Percentiles rank a stretch among this genome's conserved stretches.
phyloP scores from a whole-genome alignment of 2,113 vertebrate genomes.

The Bombycilla garrulus region DNA sequence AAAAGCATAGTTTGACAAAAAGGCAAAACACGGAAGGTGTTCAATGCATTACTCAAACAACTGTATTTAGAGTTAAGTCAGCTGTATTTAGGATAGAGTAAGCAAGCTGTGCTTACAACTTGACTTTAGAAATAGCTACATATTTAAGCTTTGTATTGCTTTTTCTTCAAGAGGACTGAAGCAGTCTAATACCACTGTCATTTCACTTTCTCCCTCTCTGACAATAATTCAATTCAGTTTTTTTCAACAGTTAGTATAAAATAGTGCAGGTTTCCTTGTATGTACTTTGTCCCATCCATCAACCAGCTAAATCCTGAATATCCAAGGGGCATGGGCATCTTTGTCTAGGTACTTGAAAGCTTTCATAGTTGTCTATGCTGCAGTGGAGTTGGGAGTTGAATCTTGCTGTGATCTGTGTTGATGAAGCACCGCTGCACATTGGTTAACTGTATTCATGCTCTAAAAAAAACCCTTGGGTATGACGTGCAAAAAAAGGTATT shows the following conservation, averaged over 20 bases:
- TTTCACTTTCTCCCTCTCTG: not conserved
- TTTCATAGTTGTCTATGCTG: not conserved
- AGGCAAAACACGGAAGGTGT: not conserved
- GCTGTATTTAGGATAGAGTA: not conserved
- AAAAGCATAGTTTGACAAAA: not conserved
- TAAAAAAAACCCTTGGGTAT: not conserved
- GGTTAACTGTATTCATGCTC: not conserved
- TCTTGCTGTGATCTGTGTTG: not conserved
- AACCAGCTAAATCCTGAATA: not conserved
- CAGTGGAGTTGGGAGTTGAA: not conserved
- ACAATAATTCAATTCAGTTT: not conserved
- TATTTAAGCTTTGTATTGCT: not conserved
- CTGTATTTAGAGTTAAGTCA: not conserved
- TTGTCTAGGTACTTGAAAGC: not conserved
- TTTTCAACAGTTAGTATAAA: not conserved
- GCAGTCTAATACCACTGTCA: not conserved
- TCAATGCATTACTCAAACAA: not conserved
- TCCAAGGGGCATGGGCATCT: not conserved
- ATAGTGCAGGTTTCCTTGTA: not conserved
- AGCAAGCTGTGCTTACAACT: not conserved
- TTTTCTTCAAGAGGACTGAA: not conserved
- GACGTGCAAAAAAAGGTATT: not conserved
- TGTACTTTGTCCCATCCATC: not conserved
- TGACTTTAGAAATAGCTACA: not conserved
- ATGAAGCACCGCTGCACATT: not conserved